Percentiles rank a stretch among this genome's conserved stretches.
phyloP scores from a whole-genome alignment of 2,113 vertebrate genomes.

The Strix uralensis region DNA sequence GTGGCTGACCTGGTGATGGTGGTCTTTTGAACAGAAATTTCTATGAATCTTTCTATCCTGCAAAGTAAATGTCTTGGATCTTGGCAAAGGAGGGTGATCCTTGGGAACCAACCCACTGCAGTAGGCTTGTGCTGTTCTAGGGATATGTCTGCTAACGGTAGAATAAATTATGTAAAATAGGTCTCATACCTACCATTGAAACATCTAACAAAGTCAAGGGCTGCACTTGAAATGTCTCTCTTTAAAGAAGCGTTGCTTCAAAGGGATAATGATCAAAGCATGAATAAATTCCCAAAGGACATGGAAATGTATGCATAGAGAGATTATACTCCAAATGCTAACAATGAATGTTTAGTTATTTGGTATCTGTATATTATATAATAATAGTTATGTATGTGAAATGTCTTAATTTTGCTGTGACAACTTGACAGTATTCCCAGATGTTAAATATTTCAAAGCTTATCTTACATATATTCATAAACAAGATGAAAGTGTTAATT shows the following conservation, averaged over 20 bases:
- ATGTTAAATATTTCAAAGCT: constrained; percentile 65
- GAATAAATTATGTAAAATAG: constrained; percentile 80
- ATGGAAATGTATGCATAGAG: constrained; percentile 69
- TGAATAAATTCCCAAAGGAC: constrained; percentile 79
- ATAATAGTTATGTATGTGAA: constrained; percentile 51
- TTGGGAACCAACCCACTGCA: constrained; percentile 23
- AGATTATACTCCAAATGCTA: constrained; percentile 72
- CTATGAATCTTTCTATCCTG: background rate
- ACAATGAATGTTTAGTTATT: constrained; percentile 79
- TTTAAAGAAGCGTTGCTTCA: constrained; percentile 86
- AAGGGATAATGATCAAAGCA: constrained; percentile 86
- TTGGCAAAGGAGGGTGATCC: background rate
- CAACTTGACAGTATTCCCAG: constrained; percentile 61
- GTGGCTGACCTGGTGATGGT: background rate
- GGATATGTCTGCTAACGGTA: constrained; percentile 53
- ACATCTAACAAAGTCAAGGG: constrained; percentile 77
- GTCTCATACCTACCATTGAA: constrained; percentile 64
- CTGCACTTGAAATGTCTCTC: constrained; percentile 77
- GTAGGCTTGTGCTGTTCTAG: constrained; percentile 33
- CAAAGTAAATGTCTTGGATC: constrained; percentile 2
- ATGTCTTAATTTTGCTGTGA: constrained; percentile 70
- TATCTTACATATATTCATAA: constrained; percentile 63
- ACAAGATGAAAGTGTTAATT: constrained; percentile 72
- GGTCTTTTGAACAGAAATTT: background rate
- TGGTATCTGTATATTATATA: constrained; percentile 69